Evolutionary conservation across 2,797 vertebrate genomes (phyloP).

Genomic region (Lindbergichthys nudifrons): DNA sequence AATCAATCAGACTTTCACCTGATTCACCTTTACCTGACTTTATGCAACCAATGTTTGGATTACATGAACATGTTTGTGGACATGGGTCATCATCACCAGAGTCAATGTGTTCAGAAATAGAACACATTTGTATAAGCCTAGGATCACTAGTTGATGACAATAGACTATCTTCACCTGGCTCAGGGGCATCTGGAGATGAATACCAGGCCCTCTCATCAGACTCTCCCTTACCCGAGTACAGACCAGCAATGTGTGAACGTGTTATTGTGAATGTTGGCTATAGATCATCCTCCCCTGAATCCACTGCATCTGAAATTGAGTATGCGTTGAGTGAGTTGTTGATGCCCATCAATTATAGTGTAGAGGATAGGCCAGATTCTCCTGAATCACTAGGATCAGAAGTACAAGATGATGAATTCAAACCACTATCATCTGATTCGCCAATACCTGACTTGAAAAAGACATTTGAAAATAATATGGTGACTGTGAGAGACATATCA

Average conservation of each 20-base stretch:
- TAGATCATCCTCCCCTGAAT: slow-evolving; percentile 68
- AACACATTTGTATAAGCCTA: slow-evolving; percentile 60
- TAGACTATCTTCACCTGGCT: slow-evolving; percentile 61
- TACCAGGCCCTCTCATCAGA: slow-evolving; percentile 61
- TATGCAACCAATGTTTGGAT: slow-evolving; percentile 15
- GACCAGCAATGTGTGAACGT: slow-evolving; percentile 11
- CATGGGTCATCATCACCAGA: slow-evolving; percentile 67
- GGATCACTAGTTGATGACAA: slow-evolving; percentile 39
- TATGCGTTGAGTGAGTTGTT: slow-evolving; percentile 57
- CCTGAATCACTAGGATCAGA: slow-evolving; percentile 54
- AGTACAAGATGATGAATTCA: slow-evolving; percentile 43
- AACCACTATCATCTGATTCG: slow-evolving; percentile 43
- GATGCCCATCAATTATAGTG: slow-evolving; percentile 25
- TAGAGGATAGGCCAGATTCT: slow-evolving; percentile 46
- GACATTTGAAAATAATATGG: slow-evolving; percentile 20
- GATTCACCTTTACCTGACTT: slow-evolving; percentile 68
- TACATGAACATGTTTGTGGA: slow-evolving; percentile 39
- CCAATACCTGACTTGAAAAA: slow-evolving; percentile 43
- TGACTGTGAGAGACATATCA: slow-evolving; percentile 23
- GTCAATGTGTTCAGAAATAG: slow-evolving; percentile 71
- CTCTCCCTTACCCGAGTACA: slow-evolving; percentile 65
- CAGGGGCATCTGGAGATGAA: slow-evolving; percentile 55
- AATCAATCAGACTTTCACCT: slow-evolving; percentile 39
- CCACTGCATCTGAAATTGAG: slow-evolving; percentile 64
- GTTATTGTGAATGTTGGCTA: slow-evolving; percentile 55